phyloP scores from a whole-genome alignment of 2,797 vertebrate genomes.

The Phalanger gymnotis region DNA sequence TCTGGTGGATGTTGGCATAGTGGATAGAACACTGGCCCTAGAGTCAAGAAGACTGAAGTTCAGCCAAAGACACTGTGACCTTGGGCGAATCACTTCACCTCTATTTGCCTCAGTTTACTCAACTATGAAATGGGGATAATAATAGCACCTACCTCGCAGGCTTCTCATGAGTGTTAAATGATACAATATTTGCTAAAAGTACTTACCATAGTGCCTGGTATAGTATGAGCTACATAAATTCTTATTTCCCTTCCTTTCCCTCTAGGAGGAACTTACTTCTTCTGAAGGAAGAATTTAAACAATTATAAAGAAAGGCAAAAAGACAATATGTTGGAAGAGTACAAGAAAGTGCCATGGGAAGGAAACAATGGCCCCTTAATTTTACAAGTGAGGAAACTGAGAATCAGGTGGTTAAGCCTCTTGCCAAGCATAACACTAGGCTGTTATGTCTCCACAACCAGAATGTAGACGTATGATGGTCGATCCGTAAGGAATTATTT shows the following conservation, averaged over 20 bases:
- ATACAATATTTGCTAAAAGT: not conserved
- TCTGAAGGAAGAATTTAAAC: not conserved
- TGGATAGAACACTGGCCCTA: not conserved
- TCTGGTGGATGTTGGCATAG: not conserved
- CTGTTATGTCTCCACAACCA: not conserved
- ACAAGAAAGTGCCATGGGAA: not conserved
- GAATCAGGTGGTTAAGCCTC: not conserved
- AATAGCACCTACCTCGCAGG: not conserved
- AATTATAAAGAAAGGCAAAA: not conserved
- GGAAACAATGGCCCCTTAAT: not conserved
- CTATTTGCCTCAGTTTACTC: not conserved
- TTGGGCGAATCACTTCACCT: not conserved
- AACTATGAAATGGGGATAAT: not conserved
- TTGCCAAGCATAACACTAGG: slow-evolving; percentile 37
- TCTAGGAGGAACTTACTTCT: not conserved
- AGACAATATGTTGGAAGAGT: not conserved
- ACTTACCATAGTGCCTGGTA: not conserved
- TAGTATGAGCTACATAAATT: not conserved
- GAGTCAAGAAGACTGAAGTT: not conserved
- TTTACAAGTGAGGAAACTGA: not conserved
- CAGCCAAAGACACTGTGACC: not conserved
- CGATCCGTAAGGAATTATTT: not conserved
- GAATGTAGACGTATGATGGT: not conserved
- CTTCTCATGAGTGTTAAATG: not conserved
- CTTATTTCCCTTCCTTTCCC: not conserved